phyloP scores from a whole-genome alignment of 2,113 vertebrate genomes.

The Macrotus californicus region DNA sequence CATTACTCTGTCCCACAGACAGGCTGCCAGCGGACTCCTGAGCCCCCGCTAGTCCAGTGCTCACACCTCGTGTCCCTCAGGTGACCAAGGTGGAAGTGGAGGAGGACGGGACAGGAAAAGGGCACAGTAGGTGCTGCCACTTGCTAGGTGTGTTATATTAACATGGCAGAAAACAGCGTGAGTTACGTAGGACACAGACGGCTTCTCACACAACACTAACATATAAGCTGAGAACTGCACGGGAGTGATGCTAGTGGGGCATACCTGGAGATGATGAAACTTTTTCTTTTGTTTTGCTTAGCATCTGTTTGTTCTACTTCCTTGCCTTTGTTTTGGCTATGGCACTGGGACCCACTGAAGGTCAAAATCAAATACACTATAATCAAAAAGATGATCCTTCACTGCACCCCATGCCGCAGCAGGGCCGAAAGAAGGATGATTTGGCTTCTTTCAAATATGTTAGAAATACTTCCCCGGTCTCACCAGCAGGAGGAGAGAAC shows the following conservation, averaged over 20 bases:
- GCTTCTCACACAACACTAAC: background rate
- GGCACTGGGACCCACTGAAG: background rate
- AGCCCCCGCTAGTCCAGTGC: background rate
- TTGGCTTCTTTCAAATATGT: background rate
- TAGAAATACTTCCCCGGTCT: constrained; percentile 19
- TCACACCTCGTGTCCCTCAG: background rate
- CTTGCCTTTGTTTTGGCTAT: constrained; percentile 15
- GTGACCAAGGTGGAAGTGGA: background rate
- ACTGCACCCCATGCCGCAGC: background rate
- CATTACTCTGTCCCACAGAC: background rate
- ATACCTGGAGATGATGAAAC: background rate
- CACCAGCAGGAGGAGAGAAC: constrained; percentile 52
- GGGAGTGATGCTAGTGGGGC: background rate
- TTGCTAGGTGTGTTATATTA: background rate
- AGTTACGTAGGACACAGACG: background rate
- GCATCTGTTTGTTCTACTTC: background rate
- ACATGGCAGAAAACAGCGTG: background rate
- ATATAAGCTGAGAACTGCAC: background rate
- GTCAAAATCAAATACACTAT: background rate
- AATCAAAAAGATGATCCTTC: background rate
- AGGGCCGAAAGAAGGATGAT: background rate
- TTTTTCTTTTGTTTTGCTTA: background rate
- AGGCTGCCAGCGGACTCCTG: background rate
- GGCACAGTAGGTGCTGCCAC: background rate
- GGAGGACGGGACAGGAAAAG: background rate